These are phyloP conservation scores for Argentina silus DNA, from an alignment of 2,797 vertebrate species.

Conservation along the genomic window DNA sequence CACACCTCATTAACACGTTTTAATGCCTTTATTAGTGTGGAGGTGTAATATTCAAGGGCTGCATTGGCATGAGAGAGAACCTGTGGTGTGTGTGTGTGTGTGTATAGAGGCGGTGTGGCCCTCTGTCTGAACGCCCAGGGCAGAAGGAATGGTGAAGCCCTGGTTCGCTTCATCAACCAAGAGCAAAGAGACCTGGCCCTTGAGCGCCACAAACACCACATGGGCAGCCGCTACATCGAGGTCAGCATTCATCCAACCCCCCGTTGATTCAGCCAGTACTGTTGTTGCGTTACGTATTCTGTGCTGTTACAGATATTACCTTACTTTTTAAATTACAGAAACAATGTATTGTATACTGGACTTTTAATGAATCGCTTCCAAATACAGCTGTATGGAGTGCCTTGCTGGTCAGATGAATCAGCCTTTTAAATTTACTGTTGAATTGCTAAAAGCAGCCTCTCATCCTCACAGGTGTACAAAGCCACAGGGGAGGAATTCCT, in stretches of 20 bases:
- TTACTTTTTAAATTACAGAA: too few species aligned
- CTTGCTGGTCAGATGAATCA: neutral
- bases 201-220: conserved; percentile 96
- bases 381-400: neutral
- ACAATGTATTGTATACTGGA: too few species aligned
- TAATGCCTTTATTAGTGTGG: neutral
- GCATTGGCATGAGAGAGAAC: neutral
- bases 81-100: conserved; percentile 31
- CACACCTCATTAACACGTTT: neutral
- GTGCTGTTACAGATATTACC: too few species aligned
- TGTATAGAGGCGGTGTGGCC: conserved; percentile 89
- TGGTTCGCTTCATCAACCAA: conserved; percentile 90
- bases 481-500: conserved; percentile 97
- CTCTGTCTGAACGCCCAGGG: conserved; percentile 96
- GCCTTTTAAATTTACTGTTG: conserved; percentile 4
- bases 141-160: conserved; percentile 92
- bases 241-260: conserved; percentile 61
- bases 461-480: conserved; percentile 88
- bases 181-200: conserved; percentile 95
- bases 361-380: neutral
- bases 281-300: too few species aligned
- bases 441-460: conserved; percentile 16
- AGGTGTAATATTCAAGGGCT: neutral
- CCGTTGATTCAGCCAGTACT: too few species aligned
- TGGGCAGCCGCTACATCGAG: conserved; percentile 97